These are phyloP conservation scores for Sapayoa aenigma DNA, from an alignment of 2,113 vertebrate species.

Conservation along the genomic window DNA sequence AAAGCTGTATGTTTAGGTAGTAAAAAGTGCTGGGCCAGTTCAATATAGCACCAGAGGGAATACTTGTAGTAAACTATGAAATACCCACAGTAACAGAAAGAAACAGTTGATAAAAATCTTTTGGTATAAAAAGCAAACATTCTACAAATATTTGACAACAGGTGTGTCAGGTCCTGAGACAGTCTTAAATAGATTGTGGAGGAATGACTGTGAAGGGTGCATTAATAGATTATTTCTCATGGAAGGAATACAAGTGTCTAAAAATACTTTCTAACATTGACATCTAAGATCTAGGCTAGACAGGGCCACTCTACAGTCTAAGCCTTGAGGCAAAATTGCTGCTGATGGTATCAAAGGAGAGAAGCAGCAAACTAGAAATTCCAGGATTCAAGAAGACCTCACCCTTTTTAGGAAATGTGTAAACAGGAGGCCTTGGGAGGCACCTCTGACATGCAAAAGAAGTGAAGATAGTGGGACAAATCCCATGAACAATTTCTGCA, in stretches of 20 bases:
- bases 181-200: not conserved
- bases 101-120: not conserved
- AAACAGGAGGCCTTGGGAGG: not conserved
- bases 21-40: not conserved
- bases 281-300: not conserved
- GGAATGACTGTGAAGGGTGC: not conserved
- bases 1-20: not conserved
- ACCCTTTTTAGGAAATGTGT: fast-evolving
- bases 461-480: not conserved
- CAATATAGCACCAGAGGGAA: not conserved
- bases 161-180: not conserved
- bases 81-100: not conserved
- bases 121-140: not conserved
- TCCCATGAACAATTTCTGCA: not conserved
- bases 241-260: not conserved
- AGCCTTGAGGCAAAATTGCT: not conserved
- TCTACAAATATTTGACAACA: not conserved
- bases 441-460: fast-evolving
- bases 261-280: not conserved
- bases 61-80: not conserved
- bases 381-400: not conserved
- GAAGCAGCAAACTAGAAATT: not conserved
- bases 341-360: not conserved
- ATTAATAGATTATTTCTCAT: not conserved
- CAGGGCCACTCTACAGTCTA: not conserved